Base-by-base conservation (phyloP, 2,888 invertebrate species). In the Rhimphoctona megacephalus region DNA sequence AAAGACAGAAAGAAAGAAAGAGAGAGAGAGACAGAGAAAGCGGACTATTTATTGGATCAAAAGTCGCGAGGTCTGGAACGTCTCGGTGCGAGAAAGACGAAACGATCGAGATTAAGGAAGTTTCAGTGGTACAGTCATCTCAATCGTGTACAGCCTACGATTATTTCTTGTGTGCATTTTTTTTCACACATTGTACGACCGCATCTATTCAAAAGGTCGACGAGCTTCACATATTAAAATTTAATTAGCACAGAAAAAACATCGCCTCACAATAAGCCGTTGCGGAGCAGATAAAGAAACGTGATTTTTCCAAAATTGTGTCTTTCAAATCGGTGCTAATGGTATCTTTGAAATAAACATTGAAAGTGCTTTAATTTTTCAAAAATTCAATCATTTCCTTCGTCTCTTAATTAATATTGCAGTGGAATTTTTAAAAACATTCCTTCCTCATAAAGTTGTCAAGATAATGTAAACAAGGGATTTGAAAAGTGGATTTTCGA, bases 21-120 rank as follows among this genome's bases (percentile, higher is more conserved):
- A 67, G 49, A 61, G 64, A 72, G 81, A 73, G 66, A 77, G 82
- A 81, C 79, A 43, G 61, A 66, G 54, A 81, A 81, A 66, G 66
- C 77, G 76, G 81, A 49, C 81, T 87, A 84, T 88, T 88, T 86
- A 88, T 88, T 86, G 87, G 87, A 87, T 88, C 84, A 87, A 74
- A 85, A 87, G 83, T 81, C 79, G 66, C 69, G 69, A 72, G 78
- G 69, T 81, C 84, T 78, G 19, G 78, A 77, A 78, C 79, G 46
- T 78, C 30, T 78, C 72, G 81, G 57, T 54, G 70, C 25, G 43
- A 78, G 39, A 69, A 49, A 54, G 72, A 74, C 46, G 52, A 70
- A 19, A 66, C 3, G 46, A 69, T 79, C n/a, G 54, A 57, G 43
- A 57, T 69, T 69, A 54, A 78, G 57, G 52, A 78, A 49, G 49